Base-by-base conservation (phyloP, 2,113 vertebrate species). In the Oncorhynchus gorbuscha region DNA sequence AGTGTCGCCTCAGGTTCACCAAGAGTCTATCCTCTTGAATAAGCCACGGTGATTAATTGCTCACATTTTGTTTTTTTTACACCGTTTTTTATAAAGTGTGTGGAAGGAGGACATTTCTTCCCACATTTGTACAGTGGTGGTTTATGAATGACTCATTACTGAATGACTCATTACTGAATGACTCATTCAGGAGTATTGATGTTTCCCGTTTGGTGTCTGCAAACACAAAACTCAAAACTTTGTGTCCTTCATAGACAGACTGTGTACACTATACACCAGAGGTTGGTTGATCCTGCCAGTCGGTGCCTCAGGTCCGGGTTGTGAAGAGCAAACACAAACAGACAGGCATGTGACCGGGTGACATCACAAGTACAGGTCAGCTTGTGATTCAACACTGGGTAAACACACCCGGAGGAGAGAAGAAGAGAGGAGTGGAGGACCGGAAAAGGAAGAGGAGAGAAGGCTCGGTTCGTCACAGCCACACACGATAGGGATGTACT, bases 381-480 rank as follows among this genome's bases (percentile, higher is more conserved):
- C 62, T 14, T 3, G 20, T 74, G 65, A 73, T 65, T 77, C 71
- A 69, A 22, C 26, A 64, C 28, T 65, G 58, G 66, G 66, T 77
- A 76, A 76, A 80, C 78, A 76, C 65, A 28, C 59, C 69, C 48
- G 16, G 62, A 45, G 20, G 58, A 62, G 51, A 72, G 24, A 59
- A 5, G n/a, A 12, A 5, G n/a, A n/a, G 16, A 4, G 9, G 28
- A 18, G 51, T 11, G 39, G 58, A 61, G 30, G 28, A 22, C 14
- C 28, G 22, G 11, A 28, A 49, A n/a, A 24, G 69, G 22, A 71
- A 5, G 2, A 14, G 16, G 35, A 48, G 18, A 70, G 5, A 45
- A 45, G 39, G 39, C 39, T 11, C 39, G 39, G 39, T 45, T 45
- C 39, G 11, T 45, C 39, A 45, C 39, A 45, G 8, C 39, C 2